Evolutionary conservation across 2,797 vertebrate genomes (phyloP).

Genomic region (Macrochelys suwanniensis): DNA sequence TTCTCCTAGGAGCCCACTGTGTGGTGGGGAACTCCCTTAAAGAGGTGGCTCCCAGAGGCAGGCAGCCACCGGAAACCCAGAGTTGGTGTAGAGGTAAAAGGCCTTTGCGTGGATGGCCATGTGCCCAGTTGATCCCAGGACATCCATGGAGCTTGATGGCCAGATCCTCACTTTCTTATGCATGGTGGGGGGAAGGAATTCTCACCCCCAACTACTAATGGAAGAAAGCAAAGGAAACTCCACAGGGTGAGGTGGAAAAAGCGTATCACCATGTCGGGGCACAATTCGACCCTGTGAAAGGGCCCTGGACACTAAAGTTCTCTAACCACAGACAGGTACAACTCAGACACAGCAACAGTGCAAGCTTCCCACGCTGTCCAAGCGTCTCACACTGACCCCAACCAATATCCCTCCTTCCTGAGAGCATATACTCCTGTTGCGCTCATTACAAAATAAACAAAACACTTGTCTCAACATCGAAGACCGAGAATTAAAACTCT

Average conservation of each 20-base stretch:
- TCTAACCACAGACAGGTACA: neutral
- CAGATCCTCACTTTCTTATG: neutral
- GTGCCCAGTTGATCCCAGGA: neutral
- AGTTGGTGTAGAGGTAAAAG: neutral
- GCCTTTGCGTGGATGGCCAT: neutral
- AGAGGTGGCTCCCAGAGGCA: neutral
- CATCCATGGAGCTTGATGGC: neutral
- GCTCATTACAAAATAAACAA: neutral
- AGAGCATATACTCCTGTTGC: neutral
- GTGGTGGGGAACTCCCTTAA: neutral
- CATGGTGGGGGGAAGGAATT: neutral
- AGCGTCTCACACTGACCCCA: neutral
- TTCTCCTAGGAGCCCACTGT: neutral
- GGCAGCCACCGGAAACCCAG: neutral
- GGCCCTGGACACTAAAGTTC: neutral
- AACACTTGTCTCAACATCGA: neutral
- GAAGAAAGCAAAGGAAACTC: neutral
- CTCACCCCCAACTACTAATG: neutral
- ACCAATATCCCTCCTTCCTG: neutral
- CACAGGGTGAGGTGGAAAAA: neutral
- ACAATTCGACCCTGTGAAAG: neutral
- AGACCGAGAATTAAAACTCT: neutral
- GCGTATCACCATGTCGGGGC: neutral
- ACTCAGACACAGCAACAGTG: neutral
- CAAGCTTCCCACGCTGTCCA: neutral